Percentiles rank a stretch among this genome's conserved stretches.
phyloP scores from a whole-genome alignment of 2,113 vertebrate species.

The Hirundichthys speculiger region DNA sequence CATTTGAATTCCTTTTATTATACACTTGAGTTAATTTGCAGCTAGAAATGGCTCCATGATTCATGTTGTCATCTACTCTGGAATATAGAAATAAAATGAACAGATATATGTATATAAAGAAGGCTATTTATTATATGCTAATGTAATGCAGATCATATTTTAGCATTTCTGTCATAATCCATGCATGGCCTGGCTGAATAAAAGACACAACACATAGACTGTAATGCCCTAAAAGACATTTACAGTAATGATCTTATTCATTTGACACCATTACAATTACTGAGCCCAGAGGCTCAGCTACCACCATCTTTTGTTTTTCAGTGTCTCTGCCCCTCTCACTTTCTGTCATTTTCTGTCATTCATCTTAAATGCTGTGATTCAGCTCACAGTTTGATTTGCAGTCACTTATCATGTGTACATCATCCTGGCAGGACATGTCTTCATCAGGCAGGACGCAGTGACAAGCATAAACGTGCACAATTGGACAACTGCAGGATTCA shows the following conservation, averaged over 20 bases:
- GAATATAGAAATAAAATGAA: conserved; percentile 23
- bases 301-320: conserved; percentile 6
- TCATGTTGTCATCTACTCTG: conserved; percentile 12
- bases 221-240: conserved; percentile 69
- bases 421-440: conserved; percentile 30
- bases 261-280: conserved; percentile 75
- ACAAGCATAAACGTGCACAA: conserved; percentile 36
- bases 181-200: conserved; percentile 42
- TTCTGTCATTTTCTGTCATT: conserved; percentile 24
- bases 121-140: conserved; percentile 31
- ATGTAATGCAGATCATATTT: conserved; percentile 46
- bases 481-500: conserved; percentile 31
- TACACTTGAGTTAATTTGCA: conserved; percentile 14
- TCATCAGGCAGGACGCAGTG: conserved; percentile 35
- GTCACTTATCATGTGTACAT: conserved; percentile 47
- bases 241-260: conserved; percentile 77
- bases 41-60: conserved; percentile 23
- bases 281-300: conserved; percentile 43
- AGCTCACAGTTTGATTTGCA: conserved; percentile 53
- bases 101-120: neutral
- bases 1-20: conserved; percentile 5
- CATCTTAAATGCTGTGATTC: conserved; percentile 22
- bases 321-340: conserved; percentile 2
- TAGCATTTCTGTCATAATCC: conserved; percentile 46
- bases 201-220: conserved; percentile 66